Percentiles rank a stretch among this genome's conserved stretches.
Evolutionary conservation across 2,888 invertebrate species (phyloP).

Genomic region (Encarsia formosa): DNA sequence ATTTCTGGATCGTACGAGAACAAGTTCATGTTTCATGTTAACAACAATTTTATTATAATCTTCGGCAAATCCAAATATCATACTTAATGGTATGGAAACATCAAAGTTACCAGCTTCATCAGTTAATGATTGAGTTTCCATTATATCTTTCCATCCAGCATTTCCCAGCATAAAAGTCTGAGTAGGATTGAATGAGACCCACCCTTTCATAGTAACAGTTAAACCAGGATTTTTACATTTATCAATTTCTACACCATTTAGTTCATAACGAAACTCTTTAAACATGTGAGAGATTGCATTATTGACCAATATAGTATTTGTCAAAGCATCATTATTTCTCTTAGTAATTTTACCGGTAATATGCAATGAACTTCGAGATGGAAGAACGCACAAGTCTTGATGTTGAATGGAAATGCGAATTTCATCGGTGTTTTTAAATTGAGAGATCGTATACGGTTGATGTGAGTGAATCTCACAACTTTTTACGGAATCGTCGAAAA

Average conservation of each 20-base stretch:
- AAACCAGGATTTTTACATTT: background rate
- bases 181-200: background rate
- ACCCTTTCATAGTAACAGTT: background rate
- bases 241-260: background rate
- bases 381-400: conserved; percentile 21
- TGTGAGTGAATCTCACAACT: conserved; percentile 21
- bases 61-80: background rate
- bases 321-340: background rate
- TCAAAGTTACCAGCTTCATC: background rate
- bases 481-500: background rate
- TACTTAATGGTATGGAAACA: background rate
- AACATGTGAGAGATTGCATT: conserved; percentile 20
- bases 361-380: conserved; percentile 23
- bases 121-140: too few relatives aligned
- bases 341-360: background rate
- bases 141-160: too few relatives aligned
- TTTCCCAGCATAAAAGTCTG: too few relatives aligned
- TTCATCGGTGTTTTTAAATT: conserved; percentile 21
- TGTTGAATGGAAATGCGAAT: conserved; percentile 24
- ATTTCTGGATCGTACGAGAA: too few relatives aligned
- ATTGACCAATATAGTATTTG: conserved; percentile 2
- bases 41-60: background rate
- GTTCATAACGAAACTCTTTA: background rate
- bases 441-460: conserved; percentile 14
- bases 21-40: background rate